Evolutionary conservation across 2,888 invertebrate genomes (phyloP).

Genomic region (Trichopoda pennipes): DNA sequence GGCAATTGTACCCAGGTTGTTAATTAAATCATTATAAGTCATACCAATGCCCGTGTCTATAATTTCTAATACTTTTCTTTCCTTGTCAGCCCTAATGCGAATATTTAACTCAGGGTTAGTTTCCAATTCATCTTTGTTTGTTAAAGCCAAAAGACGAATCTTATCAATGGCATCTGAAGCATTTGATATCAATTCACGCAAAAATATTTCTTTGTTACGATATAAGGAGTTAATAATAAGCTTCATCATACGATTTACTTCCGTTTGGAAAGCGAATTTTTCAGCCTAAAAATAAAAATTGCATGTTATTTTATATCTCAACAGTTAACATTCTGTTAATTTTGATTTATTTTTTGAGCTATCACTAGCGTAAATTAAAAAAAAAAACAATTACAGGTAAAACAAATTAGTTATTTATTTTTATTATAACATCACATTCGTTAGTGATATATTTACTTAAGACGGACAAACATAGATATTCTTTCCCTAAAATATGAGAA

Average conservation of each 20-base stretch:
- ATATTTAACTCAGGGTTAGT: conserved; percentile 92
- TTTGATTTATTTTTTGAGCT: too few relatives aligned
- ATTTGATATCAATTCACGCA: conserved; percentile 98
- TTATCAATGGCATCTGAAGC: conserved; percentile 99
- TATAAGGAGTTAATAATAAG: conserved; percentile 99
- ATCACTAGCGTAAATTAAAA: too few relatives aligned
- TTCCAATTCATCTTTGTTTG: conserved; percentile 89
- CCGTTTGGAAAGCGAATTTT: conserved; percentile 96
- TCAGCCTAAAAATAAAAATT: conserved; percentile 83
- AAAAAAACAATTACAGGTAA: too few relatives aligned
- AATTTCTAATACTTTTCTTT: conserved; percentile 93
- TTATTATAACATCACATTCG: too few relatives aligned
- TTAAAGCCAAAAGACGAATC: conserved; percentile 95
- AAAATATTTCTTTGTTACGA: conserved; percentile 99
- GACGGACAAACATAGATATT: too few relatives aligned
- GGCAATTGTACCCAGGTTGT: conserved; percentile 98
- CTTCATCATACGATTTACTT: conserved; percentile 99
- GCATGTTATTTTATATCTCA: not conserved
- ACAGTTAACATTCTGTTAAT: too few relatives aligned
- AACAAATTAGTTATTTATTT: too few relatives aligned
- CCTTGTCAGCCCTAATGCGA: conserved; percentile 96
- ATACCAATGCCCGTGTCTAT: conserved; percentile 99
- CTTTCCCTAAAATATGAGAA: too few relatives aligned
- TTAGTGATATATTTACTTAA: too few relatives aligned
- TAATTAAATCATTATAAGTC: conserved; percentile 95